These are phyloP conservation scores for Conus canariensis DNA, from an alignment of 2,888 invertebrate species.

Conservation along the genomic window DNA sequence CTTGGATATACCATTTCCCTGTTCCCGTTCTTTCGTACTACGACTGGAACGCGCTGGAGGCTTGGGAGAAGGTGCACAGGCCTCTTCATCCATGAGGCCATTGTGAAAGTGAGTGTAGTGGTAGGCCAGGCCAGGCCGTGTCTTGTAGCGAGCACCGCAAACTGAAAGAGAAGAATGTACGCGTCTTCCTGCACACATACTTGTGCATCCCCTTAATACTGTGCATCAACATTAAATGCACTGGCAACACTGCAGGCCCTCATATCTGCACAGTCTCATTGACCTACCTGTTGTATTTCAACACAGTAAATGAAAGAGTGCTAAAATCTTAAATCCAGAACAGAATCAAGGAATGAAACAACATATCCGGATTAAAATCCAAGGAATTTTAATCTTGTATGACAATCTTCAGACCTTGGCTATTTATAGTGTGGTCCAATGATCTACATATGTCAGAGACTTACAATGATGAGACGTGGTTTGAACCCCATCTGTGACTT, in stretches of 20 bases:
- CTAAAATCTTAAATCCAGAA: too few species aligned
- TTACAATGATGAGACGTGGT: too few species aligned
- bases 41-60: constrained; percentile 56
- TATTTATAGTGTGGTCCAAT: too few species aligned
- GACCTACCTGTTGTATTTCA: too few species aligned
- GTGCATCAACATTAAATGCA: background rate
- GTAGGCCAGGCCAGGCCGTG: constrained; percentile 95
- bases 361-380: too few species aligned
- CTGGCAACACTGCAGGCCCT: background rate
- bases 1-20: constrained; percentile 22
- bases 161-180: constrained; percentile 81
- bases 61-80: constrained; percentile 64
- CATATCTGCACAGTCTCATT: background rate
- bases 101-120: constrained; percentile 94
- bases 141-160: constrained; percentile 97
- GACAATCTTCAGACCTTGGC: too few species aligned
- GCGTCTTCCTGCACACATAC: background rate
- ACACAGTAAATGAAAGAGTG: too few species aligned
- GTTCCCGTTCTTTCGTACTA: constrained; percentile 32
- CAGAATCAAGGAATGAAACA: too few species aligned
- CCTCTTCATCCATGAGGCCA: constrained; percentile 70
- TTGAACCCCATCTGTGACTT: too few species aligned
- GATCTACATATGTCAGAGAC: too few species aligned
- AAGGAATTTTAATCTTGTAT: too few species aligned
- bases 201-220: background rate